Evolutionary conservation across 2,113 vertebrate genomes (phyloP).

Genomic region (Coturnix japonica): DNA sequence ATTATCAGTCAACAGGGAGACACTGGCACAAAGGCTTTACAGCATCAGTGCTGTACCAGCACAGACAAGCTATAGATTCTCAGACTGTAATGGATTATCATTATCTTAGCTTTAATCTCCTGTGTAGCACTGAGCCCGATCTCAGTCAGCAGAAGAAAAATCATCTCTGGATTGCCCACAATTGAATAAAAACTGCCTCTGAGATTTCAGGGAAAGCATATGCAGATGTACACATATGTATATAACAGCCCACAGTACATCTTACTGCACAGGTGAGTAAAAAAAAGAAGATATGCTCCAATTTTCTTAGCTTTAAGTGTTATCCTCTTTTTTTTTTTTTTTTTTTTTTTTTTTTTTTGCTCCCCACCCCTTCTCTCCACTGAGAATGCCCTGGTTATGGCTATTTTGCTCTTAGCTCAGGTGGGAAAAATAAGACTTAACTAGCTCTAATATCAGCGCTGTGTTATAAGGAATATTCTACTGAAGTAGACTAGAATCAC

Average conservation of each 20-base stretch:
- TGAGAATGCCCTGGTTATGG: background rate
- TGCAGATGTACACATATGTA: background rate
- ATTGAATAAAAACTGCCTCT: background rate
- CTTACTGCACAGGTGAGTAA: background rate
- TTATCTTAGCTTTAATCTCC: background rate
- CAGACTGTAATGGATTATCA: background rate
- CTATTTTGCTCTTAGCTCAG: background rate
- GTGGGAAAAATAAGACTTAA: background rate
- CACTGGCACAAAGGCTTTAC: background rate
- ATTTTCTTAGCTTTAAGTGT: background rate
- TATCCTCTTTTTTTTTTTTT: background rate
- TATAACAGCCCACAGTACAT: rapidly evolving
- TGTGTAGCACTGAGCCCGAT: rapidly evolving
- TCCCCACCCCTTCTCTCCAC: background rate
- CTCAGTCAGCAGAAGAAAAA: background rate
- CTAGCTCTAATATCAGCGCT: background rate
- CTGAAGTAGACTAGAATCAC: background rate
- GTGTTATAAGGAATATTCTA: background rate
- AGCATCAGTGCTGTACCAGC: background rate
- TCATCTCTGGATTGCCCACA: background rate
- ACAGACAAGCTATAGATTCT: background rate
- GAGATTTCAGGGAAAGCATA: background rate
- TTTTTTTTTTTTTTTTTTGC: background rate
- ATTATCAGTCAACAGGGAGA: background rate
- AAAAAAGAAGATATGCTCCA: background rate